Conservation (phyloP, 2,113 vertebrate species). For the Bubalus kerabau region DNA sequence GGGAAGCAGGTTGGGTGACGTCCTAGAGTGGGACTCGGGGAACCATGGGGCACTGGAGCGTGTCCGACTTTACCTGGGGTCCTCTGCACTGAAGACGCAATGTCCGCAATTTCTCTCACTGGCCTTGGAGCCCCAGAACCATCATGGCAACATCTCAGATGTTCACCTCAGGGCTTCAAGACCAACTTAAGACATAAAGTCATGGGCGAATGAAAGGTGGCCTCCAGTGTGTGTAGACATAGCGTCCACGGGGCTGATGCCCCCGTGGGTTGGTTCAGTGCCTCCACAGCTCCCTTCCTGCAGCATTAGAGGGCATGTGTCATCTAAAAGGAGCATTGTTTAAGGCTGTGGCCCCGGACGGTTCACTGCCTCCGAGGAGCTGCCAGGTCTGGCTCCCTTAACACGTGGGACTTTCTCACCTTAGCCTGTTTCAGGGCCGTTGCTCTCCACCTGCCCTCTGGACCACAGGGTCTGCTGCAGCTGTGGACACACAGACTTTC, state of each 20-base stretch:
- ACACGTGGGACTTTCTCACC: neutral
- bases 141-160: fast-evolving
- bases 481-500: no score
- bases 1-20: fast-evolving
- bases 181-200: no score
- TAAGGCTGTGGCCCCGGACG: fast-evolving
- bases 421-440: fast-evolving
- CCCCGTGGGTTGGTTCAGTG: fast-evolving
- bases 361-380: fast-evolving
- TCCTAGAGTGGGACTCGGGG: neutral
- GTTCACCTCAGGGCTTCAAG: neutral
- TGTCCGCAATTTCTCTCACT: neutral
- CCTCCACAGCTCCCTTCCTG: neutral
- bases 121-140: neutral
- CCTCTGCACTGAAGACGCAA: neutral
- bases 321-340: neutral
- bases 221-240: neutral
- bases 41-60: fast-evolving
- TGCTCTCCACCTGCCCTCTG: neutral
- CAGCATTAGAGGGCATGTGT: fast-evolving
- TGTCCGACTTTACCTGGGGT: fast-evolving
- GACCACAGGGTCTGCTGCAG: no score
- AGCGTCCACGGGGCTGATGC: fast-evolving
- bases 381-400: neutral
- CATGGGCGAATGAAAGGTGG: no score